Percentiles rank a stretch among this genome's conserved stretches.
phyloP scores from a whole-genome alignment of 2,797 vertebrate genomes.

The Tiaroga cobitis region DNA sequence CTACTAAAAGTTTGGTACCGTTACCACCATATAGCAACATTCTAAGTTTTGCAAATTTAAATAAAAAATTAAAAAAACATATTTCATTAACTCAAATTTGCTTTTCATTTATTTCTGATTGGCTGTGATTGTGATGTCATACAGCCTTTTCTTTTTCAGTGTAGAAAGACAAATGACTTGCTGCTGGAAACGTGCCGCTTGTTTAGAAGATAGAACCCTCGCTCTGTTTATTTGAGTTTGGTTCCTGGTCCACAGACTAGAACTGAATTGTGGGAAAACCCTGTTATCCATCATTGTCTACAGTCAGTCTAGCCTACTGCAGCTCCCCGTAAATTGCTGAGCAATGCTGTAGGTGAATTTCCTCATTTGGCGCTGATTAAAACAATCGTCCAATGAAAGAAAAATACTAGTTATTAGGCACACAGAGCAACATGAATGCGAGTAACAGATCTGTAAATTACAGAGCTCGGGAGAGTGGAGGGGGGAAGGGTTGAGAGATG shows the following conservation, averaged over 20 bases:
- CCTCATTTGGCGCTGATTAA: constrained; percentile 57
- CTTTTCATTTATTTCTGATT: neutral
- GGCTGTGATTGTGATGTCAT: neutral
- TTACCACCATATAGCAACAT: neutral
- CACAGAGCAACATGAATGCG: constrained; percentile 52
- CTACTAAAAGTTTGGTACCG: neutral
- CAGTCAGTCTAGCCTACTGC: constrained; percentile 1
- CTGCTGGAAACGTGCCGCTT: neutral
- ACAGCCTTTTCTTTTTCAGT: neutral
- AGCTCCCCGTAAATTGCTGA: constrained; percentile 2
- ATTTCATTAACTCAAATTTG: neutral
- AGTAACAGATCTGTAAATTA: constrained; percentile 55
- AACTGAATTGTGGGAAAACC: neutral
- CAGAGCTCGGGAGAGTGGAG: constrained; percentile 23
- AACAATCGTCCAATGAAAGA: constrained; percentile 46
- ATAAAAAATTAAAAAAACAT: neutral
- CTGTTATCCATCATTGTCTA: neutral
- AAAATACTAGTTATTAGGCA: constrained; percentile 62
- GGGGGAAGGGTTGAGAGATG: constrained; percentile 33
- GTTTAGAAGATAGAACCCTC: neutral
- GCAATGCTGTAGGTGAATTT: constrained; percentile 24
- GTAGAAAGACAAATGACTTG: neutral
- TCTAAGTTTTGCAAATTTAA: neutral
- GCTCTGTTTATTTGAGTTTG: constrained; percentile 6
- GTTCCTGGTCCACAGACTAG: neutral